Percentiles rank a stretch among this genome's conserved stretches.
Evolutionary conservation across 2,797 vertebrate species (phyloP).

Genomic region (Sorex maritimensis): DNA sequence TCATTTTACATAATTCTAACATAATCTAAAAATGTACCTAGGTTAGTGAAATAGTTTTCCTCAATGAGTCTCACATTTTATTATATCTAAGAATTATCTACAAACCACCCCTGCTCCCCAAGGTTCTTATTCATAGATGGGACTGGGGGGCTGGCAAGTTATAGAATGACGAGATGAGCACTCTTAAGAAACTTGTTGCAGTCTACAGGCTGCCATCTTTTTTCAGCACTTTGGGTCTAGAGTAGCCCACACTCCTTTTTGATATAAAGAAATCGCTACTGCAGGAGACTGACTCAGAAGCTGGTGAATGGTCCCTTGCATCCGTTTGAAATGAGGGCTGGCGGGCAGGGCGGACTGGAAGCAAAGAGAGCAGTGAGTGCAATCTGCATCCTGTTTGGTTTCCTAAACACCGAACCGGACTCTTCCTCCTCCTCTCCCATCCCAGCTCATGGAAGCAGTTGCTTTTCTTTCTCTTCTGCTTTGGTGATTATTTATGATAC

Average conservation of each 20-base stretch:
- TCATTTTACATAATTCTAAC: no score
- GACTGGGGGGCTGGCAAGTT: neutral
- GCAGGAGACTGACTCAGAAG: neutral
- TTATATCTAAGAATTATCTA: neutral
- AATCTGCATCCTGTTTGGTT: neutral
- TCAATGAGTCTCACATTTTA: neutral
- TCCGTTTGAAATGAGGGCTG: neutral
- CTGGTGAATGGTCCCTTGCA: fast-evolving
- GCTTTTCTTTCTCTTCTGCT: constrained; percentile 50
- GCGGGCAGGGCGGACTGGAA: no score
- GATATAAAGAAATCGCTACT: neutral
- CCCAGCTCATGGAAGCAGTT: neutral
- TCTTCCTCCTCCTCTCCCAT: neutral
- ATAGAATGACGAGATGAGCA: neutral
- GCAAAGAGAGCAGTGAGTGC: no score
- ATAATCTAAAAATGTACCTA: neutral
- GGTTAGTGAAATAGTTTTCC: neutral
- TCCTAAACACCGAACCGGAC: neutral
- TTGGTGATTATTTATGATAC: neutral
- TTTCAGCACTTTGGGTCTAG: neutral
- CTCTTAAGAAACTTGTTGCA: neutral
- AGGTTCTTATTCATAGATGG: neutral
- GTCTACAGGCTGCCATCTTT: neutral
- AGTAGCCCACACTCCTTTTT: no score
- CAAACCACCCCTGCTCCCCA: neutral